Evolutionary conservation across 2,113 vertebrate genomes (phyloP).

Genomic region (Myocastor coypus): DNA sequence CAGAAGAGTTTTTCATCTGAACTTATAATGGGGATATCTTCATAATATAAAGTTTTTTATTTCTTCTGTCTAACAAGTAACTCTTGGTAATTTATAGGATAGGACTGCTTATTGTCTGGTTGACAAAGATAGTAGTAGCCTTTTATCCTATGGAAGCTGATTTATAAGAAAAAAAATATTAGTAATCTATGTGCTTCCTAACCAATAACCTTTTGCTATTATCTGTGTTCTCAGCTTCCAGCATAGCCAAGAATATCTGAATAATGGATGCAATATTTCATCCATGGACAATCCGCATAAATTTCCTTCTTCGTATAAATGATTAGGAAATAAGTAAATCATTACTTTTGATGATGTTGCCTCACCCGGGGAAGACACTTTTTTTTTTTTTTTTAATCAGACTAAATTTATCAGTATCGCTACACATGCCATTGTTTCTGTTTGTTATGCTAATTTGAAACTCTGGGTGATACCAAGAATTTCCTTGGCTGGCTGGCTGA

Average conservation of each 20-base stretch:
- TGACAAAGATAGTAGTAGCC: neutral
- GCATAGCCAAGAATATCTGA: neutral
- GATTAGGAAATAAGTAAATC: neutral
- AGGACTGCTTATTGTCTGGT: neutral
- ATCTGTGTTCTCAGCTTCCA: neutral
- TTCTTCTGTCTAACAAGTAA: neutral
- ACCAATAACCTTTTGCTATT: neutral
- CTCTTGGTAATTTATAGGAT: neutral
- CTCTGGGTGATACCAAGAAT: neutral
- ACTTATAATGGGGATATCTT: neutral
- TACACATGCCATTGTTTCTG: neutral
- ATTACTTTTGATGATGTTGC: neutral
- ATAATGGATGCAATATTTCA: neutral
- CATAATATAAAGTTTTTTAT: neutral
- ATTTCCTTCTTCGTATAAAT: neutral
- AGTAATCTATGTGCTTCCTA: neutral
- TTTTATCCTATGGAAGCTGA: neutral
- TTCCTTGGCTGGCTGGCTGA: neutral
- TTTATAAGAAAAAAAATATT: neutral
- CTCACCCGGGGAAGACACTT: neutral
- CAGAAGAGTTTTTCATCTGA: neutral
- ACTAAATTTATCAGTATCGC: neutral
- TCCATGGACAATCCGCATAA: neutral
- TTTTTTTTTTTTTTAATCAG: neutral
- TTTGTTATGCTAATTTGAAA: neutral